Conservation (phyloP, 2,888 invertebrate genomes). For the Zonitis immaculata region DNA sequence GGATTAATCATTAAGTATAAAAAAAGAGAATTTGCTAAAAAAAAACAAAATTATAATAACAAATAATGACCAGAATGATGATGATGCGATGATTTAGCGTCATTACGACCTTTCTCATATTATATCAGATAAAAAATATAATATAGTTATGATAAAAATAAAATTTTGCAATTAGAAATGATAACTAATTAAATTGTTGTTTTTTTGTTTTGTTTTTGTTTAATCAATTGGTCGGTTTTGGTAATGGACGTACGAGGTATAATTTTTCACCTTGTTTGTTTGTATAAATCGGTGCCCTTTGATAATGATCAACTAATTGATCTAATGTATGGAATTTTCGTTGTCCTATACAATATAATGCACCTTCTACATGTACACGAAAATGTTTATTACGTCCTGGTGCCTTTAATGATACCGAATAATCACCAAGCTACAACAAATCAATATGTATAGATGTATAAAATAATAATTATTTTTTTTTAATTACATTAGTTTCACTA, state of each 20-base stretch:
- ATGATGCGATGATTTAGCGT: constrained; percentile 10
- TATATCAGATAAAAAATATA: constrained; percentile 11
- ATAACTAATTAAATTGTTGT: constrained; percentile 7
- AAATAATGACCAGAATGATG: constrained; percentile 36
- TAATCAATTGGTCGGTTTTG: constrained; percentile 53
- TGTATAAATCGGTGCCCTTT: constrained; percentile 97
- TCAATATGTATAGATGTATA: constrained; percentile 14
- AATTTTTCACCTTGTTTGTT: constrained; percentile 97
- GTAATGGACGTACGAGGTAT: constrained; percentile 91
- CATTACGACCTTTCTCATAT: constrained; percentile 4
- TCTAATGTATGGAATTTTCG: constrained; percentile 95
- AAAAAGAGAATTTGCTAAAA: constrained; percentile 13
- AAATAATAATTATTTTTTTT: background rate
- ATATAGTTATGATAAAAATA: constrained; percentile 23
- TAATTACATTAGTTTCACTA: constrained; percentile 93
- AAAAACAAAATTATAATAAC: constrained; percentile 28
- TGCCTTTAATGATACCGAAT: constrained; percentile 96
- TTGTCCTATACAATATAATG: constrained; percentile 95
- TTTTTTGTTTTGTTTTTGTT: too few species aligned
- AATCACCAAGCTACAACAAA: constrained; percentile 87
- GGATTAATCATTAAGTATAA: background rate
- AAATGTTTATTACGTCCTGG: constrained; percentile 98
- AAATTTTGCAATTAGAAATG: too few species aligned
- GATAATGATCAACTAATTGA: constrained; percentile 97
- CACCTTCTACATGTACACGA: constrained; percentile 92